phyloP scores from a whole-genome alignment of 2,797 vertebrate species.

The Busarellus nigricollis region DNA sequence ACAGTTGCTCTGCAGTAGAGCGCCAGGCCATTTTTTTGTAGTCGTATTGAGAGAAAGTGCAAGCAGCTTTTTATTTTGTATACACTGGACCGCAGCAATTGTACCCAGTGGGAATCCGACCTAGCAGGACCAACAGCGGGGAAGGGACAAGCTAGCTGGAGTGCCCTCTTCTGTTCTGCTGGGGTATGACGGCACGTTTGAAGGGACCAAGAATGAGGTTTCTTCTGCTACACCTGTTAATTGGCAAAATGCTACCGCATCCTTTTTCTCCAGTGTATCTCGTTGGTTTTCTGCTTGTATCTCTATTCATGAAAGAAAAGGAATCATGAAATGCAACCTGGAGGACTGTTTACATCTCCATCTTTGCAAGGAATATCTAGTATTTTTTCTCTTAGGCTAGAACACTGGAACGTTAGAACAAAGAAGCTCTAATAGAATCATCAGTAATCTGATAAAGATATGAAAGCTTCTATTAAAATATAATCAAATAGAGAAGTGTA shows the following conservation, averaged over 20 bases:
- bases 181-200: not conserved
- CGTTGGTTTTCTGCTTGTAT: not conserved
- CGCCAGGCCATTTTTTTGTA: not conserved
- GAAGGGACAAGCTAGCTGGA: not conserved
- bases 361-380: not conserved
- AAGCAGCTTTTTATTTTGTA: not conserved
- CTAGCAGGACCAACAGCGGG: not conserved
- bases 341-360: not conserved
- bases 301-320: not conserved
- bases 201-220: too few relatives aligned
- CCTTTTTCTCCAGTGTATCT: not conserved
- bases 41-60: not conserved
- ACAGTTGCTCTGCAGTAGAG: not conserved
- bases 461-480: not conserved
- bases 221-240: not conserved
- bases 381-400: not conserved
- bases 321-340: not conserved
- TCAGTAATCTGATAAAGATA: not conserved
- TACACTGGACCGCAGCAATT: accelerated
- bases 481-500: not conserved
- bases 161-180: slow-evolving; percentile 3
- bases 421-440: not conserved
- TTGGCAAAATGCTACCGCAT: not conserved
- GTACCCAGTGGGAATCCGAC: not conserved
- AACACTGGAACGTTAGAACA: not conserved